Percentiles rank a stretch among this genome's conserved stretches.
Evolutionary conservation across 2,113 vertebrate genomes (phyloP).

Genomic region (Esox niger): DNA sequence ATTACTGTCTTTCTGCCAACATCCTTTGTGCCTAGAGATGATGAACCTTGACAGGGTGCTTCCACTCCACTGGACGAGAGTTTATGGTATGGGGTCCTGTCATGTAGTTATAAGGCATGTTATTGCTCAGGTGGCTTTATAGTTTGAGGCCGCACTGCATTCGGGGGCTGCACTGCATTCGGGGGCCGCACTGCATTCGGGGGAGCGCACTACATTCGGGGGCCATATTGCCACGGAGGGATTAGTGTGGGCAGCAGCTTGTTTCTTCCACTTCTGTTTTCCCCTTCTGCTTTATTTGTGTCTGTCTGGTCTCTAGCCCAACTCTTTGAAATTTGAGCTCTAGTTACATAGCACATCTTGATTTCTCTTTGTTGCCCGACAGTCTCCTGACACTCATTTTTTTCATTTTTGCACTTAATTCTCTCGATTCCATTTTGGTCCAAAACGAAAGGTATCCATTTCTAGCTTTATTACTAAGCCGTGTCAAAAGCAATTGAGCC

Average conservation of each 20-base stretch:
- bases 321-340: neutral
- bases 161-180: too few relatives aligned
- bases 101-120: neutral
- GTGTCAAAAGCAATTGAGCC: neutral
- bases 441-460: neutral
- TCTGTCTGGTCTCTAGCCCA: neutral
- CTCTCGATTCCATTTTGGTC: neutral
- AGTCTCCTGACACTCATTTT: neutral
- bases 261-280: too few relatives aligned
- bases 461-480: neutral
- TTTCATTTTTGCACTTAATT: neutral
- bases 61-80: neutral
- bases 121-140: too few relatives aligned
- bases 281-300: too few relatives aligned
- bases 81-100: neutral
- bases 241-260: too few relatives aligned
- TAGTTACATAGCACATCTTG: neutral
- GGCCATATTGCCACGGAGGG: too few relatives aligned
- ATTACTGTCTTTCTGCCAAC: constrained; percentile 43
- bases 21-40: constrained; percentile 27
- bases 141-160: too few relatives aligned
- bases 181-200: too few relatives aligned
- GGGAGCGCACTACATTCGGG: too few relatives aligned
- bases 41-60: constrained; percentile 39
- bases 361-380: neutral